A percentile compares a stretch with the other conserved stretches of the same genome.
Evolutionary conservation across 2,888 invertebrate species (phyloP).

Genomic region (Oligia latruncula): DNA sequence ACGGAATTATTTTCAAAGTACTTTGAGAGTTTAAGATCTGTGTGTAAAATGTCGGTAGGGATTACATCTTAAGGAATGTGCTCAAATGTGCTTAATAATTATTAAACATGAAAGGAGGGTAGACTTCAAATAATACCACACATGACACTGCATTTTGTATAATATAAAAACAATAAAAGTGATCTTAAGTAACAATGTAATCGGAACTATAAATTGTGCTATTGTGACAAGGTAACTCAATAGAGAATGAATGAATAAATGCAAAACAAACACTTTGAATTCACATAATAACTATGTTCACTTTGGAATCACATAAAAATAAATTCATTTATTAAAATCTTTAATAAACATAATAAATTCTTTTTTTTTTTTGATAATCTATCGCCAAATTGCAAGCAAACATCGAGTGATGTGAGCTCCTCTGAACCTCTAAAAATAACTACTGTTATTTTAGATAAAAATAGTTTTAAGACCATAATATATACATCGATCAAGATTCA

Average conservation of each 20-base stretch:
- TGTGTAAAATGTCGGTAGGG: background rate
- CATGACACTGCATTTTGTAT: slow-evolving; percentile 71
- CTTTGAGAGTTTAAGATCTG: background rate
- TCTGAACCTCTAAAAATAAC: background rate
- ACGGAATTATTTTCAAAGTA: slow-evolving; percentile 35
- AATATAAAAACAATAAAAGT: slow-evolving; percentile 71
- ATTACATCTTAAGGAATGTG: background rate
- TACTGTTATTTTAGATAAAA: slow-evolving; percentile 7
- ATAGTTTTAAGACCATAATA: slow-evolving; percentile 4
- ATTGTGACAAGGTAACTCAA: slow-evolving; percentile 56
- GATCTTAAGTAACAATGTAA: slow-evolving; percentile 66
- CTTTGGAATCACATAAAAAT: slow-evolving; percentile 51
- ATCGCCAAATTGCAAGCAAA: slow-evolving; percentile 31
- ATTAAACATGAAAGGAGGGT: background rate
- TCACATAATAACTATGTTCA: slow-evolving; percentile 45
- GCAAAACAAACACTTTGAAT: slow-evolving; percentile 52
- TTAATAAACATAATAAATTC: slow-evolving; percentile 40
- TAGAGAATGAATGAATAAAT: slow-evolving; percentile 57
- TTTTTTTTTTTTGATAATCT: slow-evolving; percentile 34
- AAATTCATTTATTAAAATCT: slow-evolving; percentile 37
- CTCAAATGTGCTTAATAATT: background rate
- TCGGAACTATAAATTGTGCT: slow-evolving; percentile 64
- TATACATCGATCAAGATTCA: background rate
- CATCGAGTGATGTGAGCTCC: slow-evolving; percentile 26
- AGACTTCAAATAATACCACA: slow-evolving; percentile 63